Evolutionary conservation across 2,888 invertebrate genomes (phyloP).

Genomic region (Drosophila anomelani): DNA sequence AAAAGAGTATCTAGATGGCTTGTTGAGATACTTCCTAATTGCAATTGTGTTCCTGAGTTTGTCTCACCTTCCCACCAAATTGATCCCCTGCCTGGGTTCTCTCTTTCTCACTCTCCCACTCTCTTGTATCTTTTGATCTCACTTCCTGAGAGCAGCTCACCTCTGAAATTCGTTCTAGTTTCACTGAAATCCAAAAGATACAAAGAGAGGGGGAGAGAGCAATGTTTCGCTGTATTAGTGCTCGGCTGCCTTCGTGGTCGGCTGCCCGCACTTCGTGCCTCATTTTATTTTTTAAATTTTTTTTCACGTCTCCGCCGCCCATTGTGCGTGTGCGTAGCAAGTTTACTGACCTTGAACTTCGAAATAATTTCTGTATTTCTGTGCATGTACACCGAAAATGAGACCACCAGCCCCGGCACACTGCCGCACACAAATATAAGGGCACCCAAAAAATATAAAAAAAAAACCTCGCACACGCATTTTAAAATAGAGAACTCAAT

Average conservation of each 20-base stretch:
- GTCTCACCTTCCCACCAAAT: slow-evolving; percentile 28
- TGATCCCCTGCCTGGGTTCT: slow-evolving; percentile 29
- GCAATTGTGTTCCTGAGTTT: slow-evolving; percentile 1
- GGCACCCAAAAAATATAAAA: slow-evolving; percentile 13
- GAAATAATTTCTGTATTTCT: slow-evolving; percentile 61
- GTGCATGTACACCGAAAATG: slow-evolving; percentile 63
- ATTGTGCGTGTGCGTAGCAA: slow-evolving; percentile 79
- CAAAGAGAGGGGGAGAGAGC: slow-evolving; percentile 8
- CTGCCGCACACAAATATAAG: slow-evolving; percentile 14
- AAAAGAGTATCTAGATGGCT: neutral
- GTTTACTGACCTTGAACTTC: slow-evolving; percentile 85
- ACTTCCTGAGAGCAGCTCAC: slow-evolving; percentile 21
- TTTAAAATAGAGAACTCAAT: slow-evolving; percentile 55
- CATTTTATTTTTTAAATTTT: slow-evolving; percentile 8
- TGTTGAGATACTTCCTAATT: neutral
- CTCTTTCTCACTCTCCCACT: neutral
- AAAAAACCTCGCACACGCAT: slow-evolving; percentile 49
- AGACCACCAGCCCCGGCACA: slow-evolving; percentile 18
- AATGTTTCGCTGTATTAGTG: slow-evolving; percentile 21
- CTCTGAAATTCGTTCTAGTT: slow-evolving; percentile 70
- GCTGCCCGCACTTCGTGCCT: slow-evolving; percentile 20
- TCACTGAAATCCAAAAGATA: slow-evolving; percentile 49
- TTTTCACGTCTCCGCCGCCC: slow-evolving; percentile 27
- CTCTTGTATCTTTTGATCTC: neutral
- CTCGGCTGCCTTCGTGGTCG: slow-evolving; percentile 36